Evolutionary conservation across 2,113 vertebrate genomes (phyloP).

Genomic region (Peromyscus californicus): DNA sequence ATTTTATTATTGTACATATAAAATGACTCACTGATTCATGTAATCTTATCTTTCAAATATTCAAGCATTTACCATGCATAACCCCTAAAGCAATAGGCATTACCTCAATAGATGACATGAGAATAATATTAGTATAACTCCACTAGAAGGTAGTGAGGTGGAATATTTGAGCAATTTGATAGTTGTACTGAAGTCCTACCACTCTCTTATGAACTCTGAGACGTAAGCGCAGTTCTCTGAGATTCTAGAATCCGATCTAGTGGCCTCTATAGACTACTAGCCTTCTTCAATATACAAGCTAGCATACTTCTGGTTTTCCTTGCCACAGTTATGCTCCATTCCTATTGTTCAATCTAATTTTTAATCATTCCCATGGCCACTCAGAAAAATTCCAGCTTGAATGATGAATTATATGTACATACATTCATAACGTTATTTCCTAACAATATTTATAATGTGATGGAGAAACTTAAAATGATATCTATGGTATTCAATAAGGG

Average conservation of each 20-base stretch:
- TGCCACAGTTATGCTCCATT: not conserved
- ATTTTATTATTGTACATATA: not conserved
- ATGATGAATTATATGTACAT: conserved; percentile 3
- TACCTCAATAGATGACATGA: not conserved
- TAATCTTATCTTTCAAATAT: not conserved
- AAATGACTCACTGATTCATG: no score
- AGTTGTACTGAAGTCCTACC: not conserved
- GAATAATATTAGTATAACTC: not conserved
- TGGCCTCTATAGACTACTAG: not conserved
- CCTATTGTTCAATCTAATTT: not conserved
- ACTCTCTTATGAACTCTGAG: not conserved
- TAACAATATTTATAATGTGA: conserved; percentile 32
- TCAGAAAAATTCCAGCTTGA: not conserved
- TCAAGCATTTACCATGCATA: not conserved
- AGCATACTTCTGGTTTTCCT: not conserved
- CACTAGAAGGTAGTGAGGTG: not conserved
- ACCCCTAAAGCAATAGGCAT: not conserved
- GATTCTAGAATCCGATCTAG: not conserved
- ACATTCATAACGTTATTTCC: conserved; percentile 4
- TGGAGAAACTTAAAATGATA: not conserved
- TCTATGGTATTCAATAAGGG: not conserved
- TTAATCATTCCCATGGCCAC: not conserved
- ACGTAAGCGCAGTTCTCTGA: not conserved
- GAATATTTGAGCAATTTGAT: not conserved
- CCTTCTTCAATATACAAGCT: not conserved